phyloP scores from a whole-genome alignment of 1,140 invertebrate genomes.

The Pogonus chalceus region DNA sequence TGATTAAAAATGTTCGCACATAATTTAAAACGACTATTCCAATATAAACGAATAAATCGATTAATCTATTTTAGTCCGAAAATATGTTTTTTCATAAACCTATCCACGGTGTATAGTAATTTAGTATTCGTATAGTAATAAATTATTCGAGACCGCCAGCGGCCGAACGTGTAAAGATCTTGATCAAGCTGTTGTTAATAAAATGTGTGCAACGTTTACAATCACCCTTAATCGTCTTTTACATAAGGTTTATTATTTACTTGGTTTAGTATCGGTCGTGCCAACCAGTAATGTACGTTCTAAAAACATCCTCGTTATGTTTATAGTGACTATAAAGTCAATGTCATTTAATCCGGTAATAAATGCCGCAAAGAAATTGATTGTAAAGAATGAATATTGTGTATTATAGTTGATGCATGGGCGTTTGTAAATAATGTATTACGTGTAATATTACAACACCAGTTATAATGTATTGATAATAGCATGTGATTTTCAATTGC shows the following conservation, averaged over 20 bases:
- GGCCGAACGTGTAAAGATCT: background rate
- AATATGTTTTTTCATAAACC: background rate
- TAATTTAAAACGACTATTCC: no score
- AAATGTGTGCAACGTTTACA: background rate
- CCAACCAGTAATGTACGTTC: background rate
- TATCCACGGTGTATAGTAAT: background rate
- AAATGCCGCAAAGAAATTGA: background rate
- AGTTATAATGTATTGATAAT: no score
- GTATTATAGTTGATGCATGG: background rate
- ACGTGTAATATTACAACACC: no score
- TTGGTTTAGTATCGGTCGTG: background rate
- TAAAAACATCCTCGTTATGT: background rate
- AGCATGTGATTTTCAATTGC: conserved; percentile 2
- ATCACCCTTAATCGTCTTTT: background rate
- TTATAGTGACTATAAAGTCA: background rate
- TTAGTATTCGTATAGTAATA: background rate
- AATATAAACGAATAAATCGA: no score
- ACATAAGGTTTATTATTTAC: background rate
- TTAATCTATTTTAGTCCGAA: no score
- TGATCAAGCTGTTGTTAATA: no score
- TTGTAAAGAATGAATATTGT: background rate
- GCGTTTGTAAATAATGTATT: background rate
- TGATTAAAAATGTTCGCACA: no score
- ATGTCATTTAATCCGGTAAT: background rate
- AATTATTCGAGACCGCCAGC: background rate